A percentile compares a stretch with the other conserved stretches of the same genome.
phyloP scores from a whole-genome alignment of 1,140 invertebrate species.

The Atta texana region DNA sequence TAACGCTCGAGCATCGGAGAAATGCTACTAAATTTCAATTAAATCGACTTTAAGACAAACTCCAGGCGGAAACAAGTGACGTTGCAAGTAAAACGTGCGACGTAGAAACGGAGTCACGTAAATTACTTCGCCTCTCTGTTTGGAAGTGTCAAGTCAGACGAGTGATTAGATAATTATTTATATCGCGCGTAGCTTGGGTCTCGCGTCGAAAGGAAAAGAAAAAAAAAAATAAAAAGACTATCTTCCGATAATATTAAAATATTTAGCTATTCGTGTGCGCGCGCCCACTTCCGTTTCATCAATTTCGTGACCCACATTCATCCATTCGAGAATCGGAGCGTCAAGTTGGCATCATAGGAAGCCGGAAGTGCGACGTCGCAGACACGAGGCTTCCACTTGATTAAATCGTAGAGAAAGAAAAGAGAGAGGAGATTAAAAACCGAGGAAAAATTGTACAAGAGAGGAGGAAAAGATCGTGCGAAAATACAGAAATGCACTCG shows the following conservation, averaged over 20 bases:
- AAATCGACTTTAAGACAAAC: constrained; percentile 30
- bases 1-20: background rate
- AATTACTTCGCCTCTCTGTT: constrained; percentile 9
- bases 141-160: constrained; percentile 8
- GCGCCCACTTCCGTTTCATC: constrained; percentile 8
- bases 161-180: constrained; percentile 42
- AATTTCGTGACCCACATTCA: constrained; percentile 41
- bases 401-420: background rate
- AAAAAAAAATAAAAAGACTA: background rate
- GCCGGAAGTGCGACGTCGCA: constrained; percentile 16
- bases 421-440: background rate
- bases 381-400: constrained; percentile 1
- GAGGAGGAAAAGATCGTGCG: background rate
- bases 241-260: background rate
- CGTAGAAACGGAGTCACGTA: background rate
- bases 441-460: background rate
- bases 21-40: constrained; percentile 31
- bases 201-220: background rate
- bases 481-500: constrained; percentile 67
- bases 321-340: constrained; percentile 21
- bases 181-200: too few species aligned
- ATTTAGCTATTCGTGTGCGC: constrained; percentile 10
- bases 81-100: background rate
- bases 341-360: background rate
- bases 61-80: background rate